These are phyloP conservation scores for Brachionus manjavacas DNA, from an alignment of 1,140 invertebrate species.

Conservation along the genomic window DNA sequence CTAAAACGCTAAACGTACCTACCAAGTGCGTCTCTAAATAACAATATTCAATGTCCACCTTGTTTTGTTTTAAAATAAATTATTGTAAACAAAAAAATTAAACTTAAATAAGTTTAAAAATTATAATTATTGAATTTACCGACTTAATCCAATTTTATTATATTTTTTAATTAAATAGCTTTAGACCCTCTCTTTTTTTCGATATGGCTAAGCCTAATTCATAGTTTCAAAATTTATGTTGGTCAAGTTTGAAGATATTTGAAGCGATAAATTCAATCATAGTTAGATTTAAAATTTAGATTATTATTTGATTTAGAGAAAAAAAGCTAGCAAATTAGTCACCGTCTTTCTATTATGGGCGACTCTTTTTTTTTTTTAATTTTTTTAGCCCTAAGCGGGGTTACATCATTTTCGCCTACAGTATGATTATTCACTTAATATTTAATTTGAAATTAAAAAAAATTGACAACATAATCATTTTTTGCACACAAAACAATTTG, in stretches of 20 bases:
- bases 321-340: not conserved
- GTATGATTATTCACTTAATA: not conserved
- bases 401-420: not conserved
- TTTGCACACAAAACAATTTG: not conserved
- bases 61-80: not conserved
- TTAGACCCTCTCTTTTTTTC: not conserved
- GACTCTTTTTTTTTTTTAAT: not conserved
- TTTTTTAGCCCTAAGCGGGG: not conserved
- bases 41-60: too few species aligned
- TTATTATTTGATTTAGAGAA: not conserved
- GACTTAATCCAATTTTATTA: constrained; percentile 9
- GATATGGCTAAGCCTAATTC: not conserved
- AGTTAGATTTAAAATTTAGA: not conserved
- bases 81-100: not conserved
- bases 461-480: not conserved
- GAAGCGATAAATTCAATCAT: not conserved
- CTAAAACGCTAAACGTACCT: too few species aligned
- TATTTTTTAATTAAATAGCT: not conserved
- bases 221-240: not conserved
- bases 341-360: not conserved
- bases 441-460: not conserved
- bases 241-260: not conserved
- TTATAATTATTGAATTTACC: not conserved
- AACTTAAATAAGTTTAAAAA: not conserved
- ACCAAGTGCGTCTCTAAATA: too few species aligned